Conservation (phyloP, 1,140 invertebrate genomes). For the Holcopasites calliopsidis region DNA sequence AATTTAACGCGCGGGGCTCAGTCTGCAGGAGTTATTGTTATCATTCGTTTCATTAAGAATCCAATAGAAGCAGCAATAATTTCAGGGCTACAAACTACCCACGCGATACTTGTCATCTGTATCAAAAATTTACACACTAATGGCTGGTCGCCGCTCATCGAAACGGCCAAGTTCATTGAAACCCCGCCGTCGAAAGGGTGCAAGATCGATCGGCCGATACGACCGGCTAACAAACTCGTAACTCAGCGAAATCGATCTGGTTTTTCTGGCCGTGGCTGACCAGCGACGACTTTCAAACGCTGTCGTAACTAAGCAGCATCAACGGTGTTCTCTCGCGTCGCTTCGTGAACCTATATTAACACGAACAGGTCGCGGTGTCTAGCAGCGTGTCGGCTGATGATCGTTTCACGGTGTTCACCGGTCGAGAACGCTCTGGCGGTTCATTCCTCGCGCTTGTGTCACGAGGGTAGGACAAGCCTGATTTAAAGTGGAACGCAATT, state of each 20-base stretch:
- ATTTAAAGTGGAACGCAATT: background rate
- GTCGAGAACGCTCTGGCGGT: slow-evolving; percentile 11
- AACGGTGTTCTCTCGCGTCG: slow-evolving; percentile 33
- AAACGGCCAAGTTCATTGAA: background rate
- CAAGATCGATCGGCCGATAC: slow-evolving; percentile 35
- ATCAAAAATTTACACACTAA: background rate
- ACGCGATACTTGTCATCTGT: background rate
- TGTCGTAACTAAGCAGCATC: slow-evolving; percentile 47
- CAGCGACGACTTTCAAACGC: slow-evolving; percentile 22
- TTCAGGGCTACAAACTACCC: background rate
- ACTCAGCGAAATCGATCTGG: slow-evolving; percentile 51
- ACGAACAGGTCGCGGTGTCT: too few species aligned
- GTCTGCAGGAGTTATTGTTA: too few species aligned
- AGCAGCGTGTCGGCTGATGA: too few species aligned
- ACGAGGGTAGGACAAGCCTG: background rate
- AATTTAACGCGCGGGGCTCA: too few species aligned
- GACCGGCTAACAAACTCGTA: slow-evolving; percentile 43
- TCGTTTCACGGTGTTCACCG: slow-evolving; percentile 58
- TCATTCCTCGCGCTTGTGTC: background rate
- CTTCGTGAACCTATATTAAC: background rate
- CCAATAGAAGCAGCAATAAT: too few species aligned
- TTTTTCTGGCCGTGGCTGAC: slow-evolving; percentile 35
- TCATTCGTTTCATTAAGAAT: too few species aligned
- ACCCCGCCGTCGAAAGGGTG: background rate
- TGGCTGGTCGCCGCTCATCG: too few species aligned